Evolutionary conservation across 1,140 invertebrate genomes (phyloP).

Genomic region (Cydia amplana): DNA sequence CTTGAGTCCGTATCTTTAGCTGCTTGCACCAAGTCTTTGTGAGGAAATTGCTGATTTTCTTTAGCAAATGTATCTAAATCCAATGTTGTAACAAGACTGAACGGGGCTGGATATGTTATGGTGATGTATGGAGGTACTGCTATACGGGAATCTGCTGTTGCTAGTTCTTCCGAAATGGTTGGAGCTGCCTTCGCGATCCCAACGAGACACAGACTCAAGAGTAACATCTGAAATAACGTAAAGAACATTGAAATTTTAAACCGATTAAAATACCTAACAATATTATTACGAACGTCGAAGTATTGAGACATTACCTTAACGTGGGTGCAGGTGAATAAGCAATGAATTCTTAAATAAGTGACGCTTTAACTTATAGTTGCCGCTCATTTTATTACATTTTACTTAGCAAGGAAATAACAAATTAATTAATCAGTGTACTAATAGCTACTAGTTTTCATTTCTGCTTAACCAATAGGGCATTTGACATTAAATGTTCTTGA

Average conservation of each 20-base stretch:
- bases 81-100: neutral
- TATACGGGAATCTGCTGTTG: neutral
- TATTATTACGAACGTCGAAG: neutral
- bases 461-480: too few species aligned
- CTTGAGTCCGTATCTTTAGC: neutral
- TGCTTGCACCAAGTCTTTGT: neutral
- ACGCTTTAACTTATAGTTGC: neutral
- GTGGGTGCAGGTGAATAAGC: neutral
- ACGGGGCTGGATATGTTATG: neutral
- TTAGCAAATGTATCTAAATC: neutral
- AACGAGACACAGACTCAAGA: neutral
- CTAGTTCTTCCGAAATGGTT: neutral
- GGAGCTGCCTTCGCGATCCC: neutral
- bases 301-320: conserved; percentile 1
- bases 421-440: neutral
- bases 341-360: neutral
- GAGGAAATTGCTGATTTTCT: neutral
- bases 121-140: neutral
- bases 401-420: neutral
- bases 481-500: too few species aligned
- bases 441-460: conserved; percentile 1
- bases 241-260: neutral
- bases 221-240: neutral
- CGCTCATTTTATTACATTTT: conserved; percentile 1
- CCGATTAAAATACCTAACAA: neutral